These are phyloP conservation scores for Diplodus sargus DNA, from an alignment of 2,797 vertebrate genomes.

Conservation along the genomic window DNA sequence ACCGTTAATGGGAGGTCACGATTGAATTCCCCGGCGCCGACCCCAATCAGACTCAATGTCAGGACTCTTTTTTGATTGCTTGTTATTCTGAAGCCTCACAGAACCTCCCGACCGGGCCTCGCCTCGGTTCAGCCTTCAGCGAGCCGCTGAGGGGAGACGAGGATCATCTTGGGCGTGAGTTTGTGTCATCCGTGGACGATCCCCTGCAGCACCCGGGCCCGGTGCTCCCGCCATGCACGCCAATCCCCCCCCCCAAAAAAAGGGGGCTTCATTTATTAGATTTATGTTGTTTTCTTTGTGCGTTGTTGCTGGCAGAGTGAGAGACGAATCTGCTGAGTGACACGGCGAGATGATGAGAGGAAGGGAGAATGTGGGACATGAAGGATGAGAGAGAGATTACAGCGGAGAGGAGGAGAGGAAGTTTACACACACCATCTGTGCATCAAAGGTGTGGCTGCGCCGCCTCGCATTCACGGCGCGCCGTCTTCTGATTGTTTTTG, in stretches of 20 bases:
- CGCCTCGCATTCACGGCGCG: conserved; percentile 41
- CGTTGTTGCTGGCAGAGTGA: conserved; percentile 44
- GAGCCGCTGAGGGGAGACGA: conserved; percentile 27
- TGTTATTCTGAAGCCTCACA: conserved; percentile 41
- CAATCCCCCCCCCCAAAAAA: conserved; percentile 29
- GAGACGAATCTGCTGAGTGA: conserved; percentile 59
- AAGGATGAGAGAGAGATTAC: conserved; percentile 48
- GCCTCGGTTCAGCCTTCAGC: conserved; percentile 32
- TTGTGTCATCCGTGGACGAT: conserved; percentile 29
- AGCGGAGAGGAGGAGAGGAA: conserved; percentile 43
- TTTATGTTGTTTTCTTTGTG: conserved; percentile 17
- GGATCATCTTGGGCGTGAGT: conserved; percentile 31
- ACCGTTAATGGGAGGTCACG: conserved; percentile 39
- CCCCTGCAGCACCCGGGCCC: conserved; percentile 34
- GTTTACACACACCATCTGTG: conserved; percentile 74
- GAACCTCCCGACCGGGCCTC: conserved; percentile 25
- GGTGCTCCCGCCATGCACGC: conserved; percentile 18
- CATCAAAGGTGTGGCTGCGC: conserved; percentile 69
- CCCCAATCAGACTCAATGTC: conserved; percentile 59
- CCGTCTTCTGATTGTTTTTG: conserved; percentile 69
- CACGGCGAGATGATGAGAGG: conserved; percentile 56
- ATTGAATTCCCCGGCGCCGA: conserved; percentile 45
- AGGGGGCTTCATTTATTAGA: conserved; percentile 57
- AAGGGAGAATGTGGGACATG: conserved; percentile 61
- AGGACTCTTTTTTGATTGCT: conserved; percentile 51